A percentile compares a stretch with the other conserved stretches of the same genome.
phyloP scores from a whole-genome alignment of 2,797 vertebrate species.

The Clarias fuscus region DNA sequence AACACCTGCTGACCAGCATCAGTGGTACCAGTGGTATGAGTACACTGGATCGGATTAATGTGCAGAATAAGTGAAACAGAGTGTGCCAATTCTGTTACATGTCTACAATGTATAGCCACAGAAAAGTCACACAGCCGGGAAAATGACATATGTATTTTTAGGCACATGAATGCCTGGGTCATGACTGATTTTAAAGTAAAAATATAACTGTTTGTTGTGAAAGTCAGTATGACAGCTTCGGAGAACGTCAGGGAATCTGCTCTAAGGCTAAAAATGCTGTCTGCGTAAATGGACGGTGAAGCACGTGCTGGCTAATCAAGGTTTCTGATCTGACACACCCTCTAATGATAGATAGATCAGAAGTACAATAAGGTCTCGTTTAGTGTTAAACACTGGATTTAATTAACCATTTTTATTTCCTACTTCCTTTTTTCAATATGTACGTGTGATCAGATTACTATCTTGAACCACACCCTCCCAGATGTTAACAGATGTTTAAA shows the following conservation, averaged over 20 bases:
- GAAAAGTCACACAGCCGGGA: neutral
- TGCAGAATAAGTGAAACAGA: neutral
- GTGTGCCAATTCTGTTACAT: neutral
- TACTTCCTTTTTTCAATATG: neutral
- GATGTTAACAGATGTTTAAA: neutral
- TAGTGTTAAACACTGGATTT: neutral
- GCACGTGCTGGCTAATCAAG: neutral
- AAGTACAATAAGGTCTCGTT: neutral
- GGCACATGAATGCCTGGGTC: neutral
- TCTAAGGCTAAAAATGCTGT: neutral
- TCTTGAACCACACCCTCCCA: neutral
- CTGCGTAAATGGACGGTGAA: neutral
- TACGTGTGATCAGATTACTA: neutral
- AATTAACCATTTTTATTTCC: neutral
- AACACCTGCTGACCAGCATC: neutral
- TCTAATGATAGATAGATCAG: neutral
- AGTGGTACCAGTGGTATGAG: neutral
- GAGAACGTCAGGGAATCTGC: neutral
- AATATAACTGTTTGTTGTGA: neutral
- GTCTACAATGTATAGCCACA: neutral
- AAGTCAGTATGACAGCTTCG: neutral
- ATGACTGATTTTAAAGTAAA: neutral
- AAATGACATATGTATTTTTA: neutral
- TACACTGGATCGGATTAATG: neutral
- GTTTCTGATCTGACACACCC: neutral